A percentile compares a stretch with the other conserved stretches of the same genome.
Conservation (phyloP, 2,797 vertebrate genomes). For the Onychomys leucogaster region DNA sequence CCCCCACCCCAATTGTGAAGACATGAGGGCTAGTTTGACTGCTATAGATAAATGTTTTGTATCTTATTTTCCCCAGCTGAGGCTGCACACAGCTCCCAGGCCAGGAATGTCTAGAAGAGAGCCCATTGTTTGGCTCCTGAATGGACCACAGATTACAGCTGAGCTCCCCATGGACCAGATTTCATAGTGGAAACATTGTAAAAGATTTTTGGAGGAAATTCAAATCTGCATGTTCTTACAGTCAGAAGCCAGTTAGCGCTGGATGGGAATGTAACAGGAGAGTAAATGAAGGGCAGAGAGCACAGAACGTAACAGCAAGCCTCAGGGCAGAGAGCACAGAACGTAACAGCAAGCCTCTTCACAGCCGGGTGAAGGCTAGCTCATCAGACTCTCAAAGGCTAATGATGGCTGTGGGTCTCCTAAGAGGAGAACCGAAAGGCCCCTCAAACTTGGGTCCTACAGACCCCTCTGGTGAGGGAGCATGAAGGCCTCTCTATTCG, state of each 20-base stretch:
- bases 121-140: neutral
- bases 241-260: neutral
- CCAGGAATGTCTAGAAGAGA: neutral
- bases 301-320: neutral
- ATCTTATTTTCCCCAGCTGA: neutral
- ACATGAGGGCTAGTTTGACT: neutral
- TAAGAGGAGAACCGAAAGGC: constrained; percentile 1
- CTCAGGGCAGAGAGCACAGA: neutral
- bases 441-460: neutral
- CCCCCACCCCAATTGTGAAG: neutral
- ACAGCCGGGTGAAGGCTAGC: neutral
- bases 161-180: neutral
- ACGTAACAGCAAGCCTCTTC: neutral
- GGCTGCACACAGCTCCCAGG: neutral
- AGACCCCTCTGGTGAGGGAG: neutral
- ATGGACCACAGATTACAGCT: neutral
- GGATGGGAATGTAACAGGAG: neutral
- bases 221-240: constrained; percentile 14
- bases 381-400: neutral
- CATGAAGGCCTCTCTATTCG: neutral
- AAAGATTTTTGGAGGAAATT: constrained; percentile 29
- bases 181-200: constrained; percentile 63
- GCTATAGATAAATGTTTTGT: neutral
- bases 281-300: neutral
- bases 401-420: neutral